A percentile compares a stretch with the other conserved stretches of the same genome.
Evolutionary conservation across 64 coral and sea anemone species (phyloP).

Genomic region (Actinia tenebrosa): DNA sequence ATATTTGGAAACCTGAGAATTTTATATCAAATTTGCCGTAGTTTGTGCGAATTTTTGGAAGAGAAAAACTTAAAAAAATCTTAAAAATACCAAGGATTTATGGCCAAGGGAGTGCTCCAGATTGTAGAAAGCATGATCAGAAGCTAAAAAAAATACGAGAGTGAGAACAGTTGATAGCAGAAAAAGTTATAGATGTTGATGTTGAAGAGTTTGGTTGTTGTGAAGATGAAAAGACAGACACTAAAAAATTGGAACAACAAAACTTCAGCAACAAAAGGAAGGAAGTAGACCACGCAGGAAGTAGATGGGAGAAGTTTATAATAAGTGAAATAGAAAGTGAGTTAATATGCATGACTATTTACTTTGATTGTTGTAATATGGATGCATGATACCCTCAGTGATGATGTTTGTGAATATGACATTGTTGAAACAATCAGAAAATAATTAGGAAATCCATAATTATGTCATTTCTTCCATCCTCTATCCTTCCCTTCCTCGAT

Average conservation of each 20-base stretch:
- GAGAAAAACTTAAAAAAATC: too few species aligned
- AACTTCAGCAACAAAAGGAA: neutral
- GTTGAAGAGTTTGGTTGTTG: neutral
- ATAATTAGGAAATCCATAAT: too few species aligned
- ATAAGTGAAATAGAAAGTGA: neutral
- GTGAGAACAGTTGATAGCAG: constrained; percentile 12
- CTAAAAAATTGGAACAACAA: neutral
- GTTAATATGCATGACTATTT: too few species aligned
- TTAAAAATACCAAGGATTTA: constrained; percentile 50
- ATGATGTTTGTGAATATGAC: too few species aligned
- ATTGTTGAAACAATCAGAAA: too few species aligned
- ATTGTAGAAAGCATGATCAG: constrained; percentile 79
- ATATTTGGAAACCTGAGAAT: too few species aligned
- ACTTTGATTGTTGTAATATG: too few species aligned
- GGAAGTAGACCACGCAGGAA: neutral
- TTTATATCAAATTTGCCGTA: too few species aligned
- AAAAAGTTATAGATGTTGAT: constrained; percentile 21
- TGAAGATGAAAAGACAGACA: neutral
- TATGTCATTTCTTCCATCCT: too few species aligned
- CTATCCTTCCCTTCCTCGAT: too few species aligned
- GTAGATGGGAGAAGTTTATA: constrained; percentile 65
- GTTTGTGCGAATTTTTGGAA: too few species aligned
- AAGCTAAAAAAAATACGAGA: constrained; percentile 76
- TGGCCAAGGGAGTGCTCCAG: constrained; percentile 61
- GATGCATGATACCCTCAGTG: too few species aligned